A percentile compares a stretch with the other conserved stretches of the same genome.
phyloP scores from a whole-genome alignment of 2,113 vertebrate genomes.

The Fulica atra region DNA sequence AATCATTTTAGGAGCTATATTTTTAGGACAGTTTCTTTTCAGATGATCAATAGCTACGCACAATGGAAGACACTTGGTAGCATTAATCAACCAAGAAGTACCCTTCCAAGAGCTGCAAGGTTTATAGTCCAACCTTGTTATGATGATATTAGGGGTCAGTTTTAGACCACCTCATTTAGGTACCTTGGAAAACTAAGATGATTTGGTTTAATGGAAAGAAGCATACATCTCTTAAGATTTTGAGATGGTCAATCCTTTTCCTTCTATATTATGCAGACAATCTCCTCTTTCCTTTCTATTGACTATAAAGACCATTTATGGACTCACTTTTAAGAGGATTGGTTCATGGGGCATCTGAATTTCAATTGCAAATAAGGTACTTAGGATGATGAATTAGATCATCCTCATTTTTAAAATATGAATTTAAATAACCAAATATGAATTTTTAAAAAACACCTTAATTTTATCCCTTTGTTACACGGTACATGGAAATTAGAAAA shows the following conservation, averaged over 20 bases:
- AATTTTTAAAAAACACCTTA: background rate
- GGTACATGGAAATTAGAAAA: background rate
- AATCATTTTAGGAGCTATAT: background rate
- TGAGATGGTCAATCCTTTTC: background rate
- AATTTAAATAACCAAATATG: background rate
- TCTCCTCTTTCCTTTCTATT: background rate
- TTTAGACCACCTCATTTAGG: constrained; percentile 14
- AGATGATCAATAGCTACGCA: constrained; percentile 20
- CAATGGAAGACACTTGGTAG: background rate
- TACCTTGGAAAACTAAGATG: background rate
- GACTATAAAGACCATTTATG: background rate
- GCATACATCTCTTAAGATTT: background rate
- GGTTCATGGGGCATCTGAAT: background rate
- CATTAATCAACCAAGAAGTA: constrained; percentile 31
- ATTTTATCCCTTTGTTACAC: background rate
- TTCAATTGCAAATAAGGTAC: background rate
- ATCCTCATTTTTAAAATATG: background rate
- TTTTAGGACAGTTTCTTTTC: constrained; percentile 28
- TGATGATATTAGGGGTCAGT: background rate
- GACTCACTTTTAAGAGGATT: background rate
- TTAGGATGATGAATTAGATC: background rate
- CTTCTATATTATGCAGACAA: background rate
- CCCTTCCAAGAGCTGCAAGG: background rate
- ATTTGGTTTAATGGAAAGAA: background rate
- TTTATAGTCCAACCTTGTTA: constrained; percentile 33